Percentiles rank a stretch among this genome's conserved stretches.
Conservation (phyloP, 2,888 invertebrate genomes). For the Hypomecis atomaria region DNA sequence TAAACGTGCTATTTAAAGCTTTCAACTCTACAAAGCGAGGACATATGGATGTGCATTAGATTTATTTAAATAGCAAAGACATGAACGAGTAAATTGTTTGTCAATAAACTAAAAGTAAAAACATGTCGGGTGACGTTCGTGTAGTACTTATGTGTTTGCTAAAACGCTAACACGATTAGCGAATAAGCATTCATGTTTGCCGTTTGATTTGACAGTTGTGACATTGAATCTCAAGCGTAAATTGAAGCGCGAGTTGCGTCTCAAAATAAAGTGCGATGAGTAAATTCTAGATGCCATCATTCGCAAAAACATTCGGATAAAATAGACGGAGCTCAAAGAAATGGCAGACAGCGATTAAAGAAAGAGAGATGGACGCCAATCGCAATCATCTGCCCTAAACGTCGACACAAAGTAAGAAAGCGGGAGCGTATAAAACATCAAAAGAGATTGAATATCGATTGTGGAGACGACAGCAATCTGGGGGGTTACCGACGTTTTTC, state of each 20-base stretch:
- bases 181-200: slow-evolving; percentile 30
- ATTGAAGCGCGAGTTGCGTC: slow-evolving; percentile 27
- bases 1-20: slow-evolving; percentile 59
- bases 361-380: slow-evolving; percentile 64
- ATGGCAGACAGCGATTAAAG: slow-evolving; percentile 61
- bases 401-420: slow-evolving; percentile 78
- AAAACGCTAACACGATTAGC: slow-evolving; percentile 26
- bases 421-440: slow-evolving; percentile 78
- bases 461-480: slow-evolving; percentile 77
- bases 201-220: slow-evolving; percentile 35
- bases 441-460: slow-evolving; percentile 85
- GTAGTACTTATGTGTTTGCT: slow-evolving; percentile 16
- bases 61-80: slow-evolving; percentile 16
- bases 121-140: slow-evolving; percentile 30
- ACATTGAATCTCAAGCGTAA: slow-evolving; percentile 34
- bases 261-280: slow-evolving; percentile 20
- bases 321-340: slow-evolving; percentile 48
- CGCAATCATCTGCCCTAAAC: slow-evolving; percentile 74
- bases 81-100: slow-evolving; percentile 15
- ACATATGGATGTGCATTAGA: slow-evolving; percentile 20
- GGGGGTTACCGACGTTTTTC: slow-evolving; percentile 40
- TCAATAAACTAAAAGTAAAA: slow-evolving; percentile 35
- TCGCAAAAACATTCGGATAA: slow-evolving; percentile 31
- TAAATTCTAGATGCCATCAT: slow-evolving; percentile 24
- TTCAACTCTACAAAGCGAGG: slow-evolving; percentile 48